Evolutionary conservation across 2,113 vertebrate genomes (phyloP).

Genomic region (Tinamus guttatus): DNA sequence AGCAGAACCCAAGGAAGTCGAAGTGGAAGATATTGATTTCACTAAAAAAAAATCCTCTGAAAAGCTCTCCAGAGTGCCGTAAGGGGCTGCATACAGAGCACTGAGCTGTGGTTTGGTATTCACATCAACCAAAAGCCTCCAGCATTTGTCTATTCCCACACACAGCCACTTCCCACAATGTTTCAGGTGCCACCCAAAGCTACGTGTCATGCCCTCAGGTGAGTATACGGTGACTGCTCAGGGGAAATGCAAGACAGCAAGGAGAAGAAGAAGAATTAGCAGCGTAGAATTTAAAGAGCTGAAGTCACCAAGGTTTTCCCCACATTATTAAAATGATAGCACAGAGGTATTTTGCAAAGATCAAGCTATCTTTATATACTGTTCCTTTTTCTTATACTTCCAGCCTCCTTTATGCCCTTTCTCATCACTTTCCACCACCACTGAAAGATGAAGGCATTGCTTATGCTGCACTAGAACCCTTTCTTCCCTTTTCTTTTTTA

Average conservation of each 20-base stretch:
- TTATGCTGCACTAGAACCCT: background rate
- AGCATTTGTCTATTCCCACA: background rate
- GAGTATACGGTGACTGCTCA: background rate
- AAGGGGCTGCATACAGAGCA: rapidly evolving
- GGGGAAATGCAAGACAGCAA: background rate
- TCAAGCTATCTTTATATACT: background rate
- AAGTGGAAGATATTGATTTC: background rate
- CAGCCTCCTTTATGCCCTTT: background rate
- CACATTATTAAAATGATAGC: background rate
- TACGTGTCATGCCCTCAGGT: background rate
- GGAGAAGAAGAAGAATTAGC: background rate
- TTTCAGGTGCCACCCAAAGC: background rate
- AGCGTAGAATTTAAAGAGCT: background rate
- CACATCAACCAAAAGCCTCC: background rate
- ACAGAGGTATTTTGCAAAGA: background rate
- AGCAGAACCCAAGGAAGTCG: background rate
- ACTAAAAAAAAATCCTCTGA: background rate
- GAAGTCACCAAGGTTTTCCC: background rate
- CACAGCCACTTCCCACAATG: background rate
- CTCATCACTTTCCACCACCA: background rate
- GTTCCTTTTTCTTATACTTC: background rate
- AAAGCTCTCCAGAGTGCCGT: background rate
- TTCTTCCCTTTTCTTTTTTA: background rate
- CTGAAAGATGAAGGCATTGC: rapidly evolving
- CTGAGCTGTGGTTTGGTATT: background rate